A percentile compares a stretch with the other conserved stretches of the same genome.
These are phyloP conservation scores for Hydroisotoma schaefferi DNA, from an alignment of 2,888 invertebrate genomes.

Conservation along the genomic window DNA sequence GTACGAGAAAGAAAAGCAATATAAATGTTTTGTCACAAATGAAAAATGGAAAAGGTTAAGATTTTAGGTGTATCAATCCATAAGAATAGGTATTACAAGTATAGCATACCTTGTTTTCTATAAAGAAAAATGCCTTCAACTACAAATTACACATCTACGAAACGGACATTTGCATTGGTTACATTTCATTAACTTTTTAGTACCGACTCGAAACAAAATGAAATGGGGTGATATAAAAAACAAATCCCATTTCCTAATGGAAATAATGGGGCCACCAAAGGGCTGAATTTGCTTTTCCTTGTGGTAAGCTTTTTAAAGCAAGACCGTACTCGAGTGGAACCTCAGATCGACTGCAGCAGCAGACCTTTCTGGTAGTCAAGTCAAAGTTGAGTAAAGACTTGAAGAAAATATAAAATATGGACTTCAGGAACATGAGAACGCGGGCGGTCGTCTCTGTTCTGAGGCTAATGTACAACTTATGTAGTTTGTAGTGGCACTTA, in stretches of 20 bases:
- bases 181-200: conserved; percentile 7
- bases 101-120: too few species aligned
- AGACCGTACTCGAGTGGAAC: too few species aligned
- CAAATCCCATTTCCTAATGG: conserved; percentile 2
- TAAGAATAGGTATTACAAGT: too few species aligned
- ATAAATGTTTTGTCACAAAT: too few species aligned
- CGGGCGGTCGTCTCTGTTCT: conserved; percentile 41
- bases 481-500: conserved; percentile 38
- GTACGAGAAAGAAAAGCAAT: too few species aligned
- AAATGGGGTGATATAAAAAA: conserved; percentile 8
- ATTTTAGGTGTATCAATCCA: too few species aligned
- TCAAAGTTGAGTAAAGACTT: conserved; percentile 11
- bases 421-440: conserved; percentile 31
- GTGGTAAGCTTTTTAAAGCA: too few species aligned
- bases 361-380: too few species aligned
- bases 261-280: conserved; percentile 16
- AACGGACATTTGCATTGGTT: conserved; percentile 1
- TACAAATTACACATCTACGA: too few species aligned
- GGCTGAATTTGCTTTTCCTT: conserved; percentile 9
- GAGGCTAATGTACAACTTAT: conserved; percentile 27
- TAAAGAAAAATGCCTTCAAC: too few species aligned
- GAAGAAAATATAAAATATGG: conserved; percentile 14
- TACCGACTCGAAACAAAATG: conserved; percentile 1
- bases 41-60: too few species aligned
- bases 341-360: background rate